Evolutionary conservation across 2,797 vertebrate species (phyloP).

Genomic region (Orientallactaga sibirica): DNA sequence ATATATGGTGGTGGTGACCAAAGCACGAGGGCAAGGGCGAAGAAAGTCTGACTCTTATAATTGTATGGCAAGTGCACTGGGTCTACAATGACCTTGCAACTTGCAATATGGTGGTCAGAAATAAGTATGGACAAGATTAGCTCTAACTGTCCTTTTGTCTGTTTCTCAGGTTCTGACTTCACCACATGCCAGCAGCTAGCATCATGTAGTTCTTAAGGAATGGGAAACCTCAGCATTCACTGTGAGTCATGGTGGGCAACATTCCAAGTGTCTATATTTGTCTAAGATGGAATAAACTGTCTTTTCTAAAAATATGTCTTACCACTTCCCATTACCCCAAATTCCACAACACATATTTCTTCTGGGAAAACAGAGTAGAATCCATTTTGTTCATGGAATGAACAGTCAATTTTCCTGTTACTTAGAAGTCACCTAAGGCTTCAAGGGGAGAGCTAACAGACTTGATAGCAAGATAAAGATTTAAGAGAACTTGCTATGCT

Average conservation of each 20-base stretch:
- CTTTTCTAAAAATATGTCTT: conserved; percentile 78
- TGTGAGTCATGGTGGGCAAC: conserved; percentile 71
- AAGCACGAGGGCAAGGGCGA: background rate
- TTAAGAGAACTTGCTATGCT: conserved; percentile 10
- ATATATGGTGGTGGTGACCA: background rate
- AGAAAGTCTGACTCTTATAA: background rate
- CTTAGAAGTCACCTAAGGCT: conserved; percentile 23
- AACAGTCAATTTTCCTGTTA: conserved; percentile 5
- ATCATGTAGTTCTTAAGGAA: background rate
- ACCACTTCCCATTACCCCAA: conserved; percentile 75
- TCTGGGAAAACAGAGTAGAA: conserved; percentile 73
- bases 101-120: background rate
- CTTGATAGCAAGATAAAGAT: conserved; percentile 26
- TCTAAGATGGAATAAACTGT: conserved; percentile 62
- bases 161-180: conserved; percentile 31
- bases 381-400: conserved; percentile 15
- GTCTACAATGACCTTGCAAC: background rate
- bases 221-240: conserved; percentile 16
- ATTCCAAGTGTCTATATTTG: conserved; percentile 78
- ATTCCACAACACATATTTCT: conserved; percentile 80
- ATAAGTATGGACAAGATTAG: background rate
- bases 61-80: background rate
- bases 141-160: background rate
- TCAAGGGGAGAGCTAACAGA: conserved; percentile 38
- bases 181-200: background rate